Base-by-base conservation (phyloP, 2,797 vertebrate genomes). In the Eurystomus glaucurus region DNA sequence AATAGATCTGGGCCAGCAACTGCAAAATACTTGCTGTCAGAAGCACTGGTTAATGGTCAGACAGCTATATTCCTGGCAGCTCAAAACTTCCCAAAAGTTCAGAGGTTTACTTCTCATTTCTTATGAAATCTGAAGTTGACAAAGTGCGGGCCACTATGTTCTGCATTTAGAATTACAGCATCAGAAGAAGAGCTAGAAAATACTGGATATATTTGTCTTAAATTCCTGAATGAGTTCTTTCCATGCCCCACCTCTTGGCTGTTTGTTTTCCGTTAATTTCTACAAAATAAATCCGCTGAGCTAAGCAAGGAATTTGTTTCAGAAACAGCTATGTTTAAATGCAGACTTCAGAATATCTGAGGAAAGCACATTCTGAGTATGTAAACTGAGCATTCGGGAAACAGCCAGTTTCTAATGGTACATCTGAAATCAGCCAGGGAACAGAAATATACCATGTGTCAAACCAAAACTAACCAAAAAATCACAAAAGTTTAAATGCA, bases 241-340 rank as follows among this genome's bases (percentile, higher is more conserved):
- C 87, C 85, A 68, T 62, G 54, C 64, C 61, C 75, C 81, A 90
- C 68, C 70, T 89, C 84, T 94, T 75, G 78, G 71, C 68, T 87
- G 33, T 70, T 95, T 96, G 66, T 84, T 94, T 92, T 94, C 92
- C 50, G 23, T 80, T 0, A 82, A 91, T 75, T 93, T 95, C 86
- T 91, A 48, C 1, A 1, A 52, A 80, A 19, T 52, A 85, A 89
- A 70, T 74, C 79, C 93, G 92, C 92, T 94, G 93, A 95, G 15
- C 71, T 80, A 89, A 93, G 92, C 90, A 87, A 91, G 64, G 88
- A 96, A 93, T 93, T 90, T 70, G 54, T 92, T 85, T 95, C 95
- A 89, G 86, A 92, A 97, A 75, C 45, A 93, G 84, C 51, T 82
- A 74, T 64, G 60, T 92, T 94, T 93, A 89, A 95, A 95, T 41